phyloP scores from a whole-genome alignment of 2,113 vertebrate genomes.

The Triplophysa rosa region DNA sequence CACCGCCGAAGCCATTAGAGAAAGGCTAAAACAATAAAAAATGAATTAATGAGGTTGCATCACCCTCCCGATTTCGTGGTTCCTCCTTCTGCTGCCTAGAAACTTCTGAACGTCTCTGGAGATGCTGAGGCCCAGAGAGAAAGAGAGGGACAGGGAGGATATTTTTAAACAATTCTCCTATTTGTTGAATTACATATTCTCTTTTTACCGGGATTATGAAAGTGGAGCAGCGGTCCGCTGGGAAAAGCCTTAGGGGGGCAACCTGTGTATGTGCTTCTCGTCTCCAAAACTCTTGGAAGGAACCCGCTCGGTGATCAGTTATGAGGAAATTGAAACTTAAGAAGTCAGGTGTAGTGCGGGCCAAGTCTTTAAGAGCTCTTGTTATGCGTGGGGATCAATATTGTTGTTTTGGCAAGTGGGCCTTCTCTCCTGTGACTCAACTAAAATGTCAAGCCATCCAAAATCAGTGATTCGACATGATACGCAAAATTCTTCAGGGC shows the following conservation, averaged over 20 bases:
- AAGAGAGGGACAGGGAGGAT: slow-evolving; percentile 4
- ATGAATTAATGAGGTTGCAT: slow-evolving; percentile 35
- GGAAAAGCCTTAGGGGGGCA: slow-evolving; percentile 30
- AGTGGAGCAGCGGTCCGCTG: slow-evolving; percentile 46
- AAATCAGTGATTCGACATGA: neutral
- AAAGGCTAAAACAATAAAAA: slow-evolving; percentile 13
- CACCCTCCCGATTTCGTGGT: slow-evolving; percentile 5
- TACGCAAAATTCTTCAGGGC: neutral
- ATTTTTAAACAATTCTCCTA: slow-evolving; percentile 51
- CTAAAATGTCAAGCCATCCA: neutral
- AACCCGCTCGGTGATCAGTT: slow-evolving; percentile 4
- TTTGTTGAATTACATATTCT: slow-evolving; percentile 51
- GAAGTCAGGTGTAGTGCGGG: neutral
- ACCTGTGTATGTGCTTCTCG: slow-evolving; percentile 29
- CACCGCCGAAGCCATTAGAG: neutral
- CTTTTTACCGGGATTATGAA: slow-evolving; percentile 47
- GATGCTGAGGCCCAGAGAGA: slow-evolving; percentile 7
- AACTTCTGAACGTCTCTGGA: slow-evolving; percentile 33
- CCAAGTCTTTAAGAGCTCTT: slow-evolving; percentile 21
- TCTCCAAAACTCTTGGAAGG: neutral
- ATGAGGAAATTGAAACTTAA: slow-evolving; percentile 25
- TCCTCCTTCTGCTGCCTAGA: slow-evolving; percentile 12
- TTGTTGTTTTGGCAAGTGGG: slow-evolving; percentile 10
- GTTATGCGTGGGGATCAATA: slow-evolving; percentile 41
- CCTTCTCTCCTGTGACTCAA: neutral